phyloP scores from a whole-genome alignment of 2,113 vertebrate species.

The Setophaga coronata region DNA sequence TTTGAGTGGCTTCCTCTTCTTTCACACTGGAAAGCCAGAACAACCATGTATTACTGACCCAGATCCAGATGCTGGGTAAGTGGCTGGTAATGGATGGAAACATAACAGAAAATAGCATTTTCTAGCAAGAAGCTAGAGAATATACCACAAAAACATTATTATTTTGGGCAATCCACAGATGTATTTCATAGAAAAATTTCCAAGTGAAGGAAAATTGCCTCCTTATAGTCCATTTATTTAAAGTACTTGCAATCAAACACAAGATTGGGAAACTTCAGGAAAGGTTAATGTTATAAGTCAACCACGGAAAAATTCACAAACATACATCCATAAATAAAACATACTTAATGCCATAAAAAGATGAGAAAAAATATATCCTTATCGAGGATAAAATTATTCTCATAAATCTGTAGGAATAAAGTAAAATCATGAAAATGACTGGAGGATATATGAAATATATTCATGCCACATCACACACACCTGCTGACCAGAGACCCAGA shows the following conservation, averaged over 20 bases:
- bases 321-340: not conserved
- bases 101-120: not conserved
- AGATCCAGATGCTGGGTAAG: not conserved
- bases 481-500: not conserved
- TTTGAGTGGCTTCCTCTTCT: conserved; percentile 19
- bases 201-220: not conserved
- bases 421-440: not conserved
- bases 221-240: not conserved
- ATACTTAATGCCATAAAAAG: not conserved
- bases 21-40: conserved; percentile 8
- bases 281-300: not conserved
- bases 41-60: not conserved
- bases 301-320: not conserved
- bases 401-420: not conserved
- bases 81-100: not conserved
- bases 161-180: not conserved
- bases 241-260: not conserved
- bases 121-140: not conserved
- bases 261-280: not conserved
- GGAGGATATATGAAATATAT: not conserved
- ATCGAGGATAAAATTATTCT: not conserved
- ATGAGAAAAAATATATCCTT: not conserved
- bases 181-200: not conserved
- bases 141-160: not conserved
- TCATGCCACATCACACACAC: not conserved